Base-by-base conservation (phyloP, 2,113 vertebrate species). In the Microcebus ravelobensis region DNA sequence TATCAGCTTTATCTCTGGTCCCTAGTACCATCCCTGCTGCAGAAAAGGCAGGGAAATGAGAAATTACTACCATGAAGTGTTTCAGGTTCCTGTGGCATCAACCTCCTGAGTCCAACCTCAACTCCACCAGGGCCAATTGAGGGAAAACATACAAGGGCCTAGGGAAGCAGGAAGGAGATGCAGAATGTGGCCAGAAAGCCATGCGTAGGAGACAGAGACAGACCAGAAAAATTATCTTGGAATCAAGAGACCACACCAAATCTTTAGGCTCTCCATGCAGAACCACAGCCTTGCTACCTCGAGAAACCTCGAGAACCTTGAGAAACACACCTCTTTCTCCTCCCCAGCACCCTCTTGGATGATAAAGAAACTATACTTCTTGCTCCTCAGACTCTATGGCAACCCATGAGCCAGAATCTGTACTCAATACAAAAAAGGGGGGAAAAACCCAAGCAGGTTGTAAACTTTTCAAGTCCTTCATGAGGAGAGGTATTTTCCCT, bases 401-500 rank as follows among this genome's bases (percentile, higher is more conserved):
- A 92, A 94, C 68, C 96, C 79, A 85, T 50, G 48, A 96, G 92
- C 89, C 94, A 92, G 91, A 97, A 94, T 93, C 89, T 87, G 80
- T 79, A 96, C 92, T 96, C 91, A n/a, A 48, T 79, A 96, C 94
- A 96, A 95, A 97, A 96, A 96, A 82, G 27, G 88, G 77, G 87
- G 92, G 34, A 50, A 77, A 94, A 96, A 98, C 36, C 97, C 96
- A 91, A 96, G 95, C 91, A 97, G 96, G 85, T 74, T 97, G 97
- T 97, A 98, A 97, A 97, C 96, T 84, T 97, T 91, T 96, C 61
- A 31, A 97, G 97, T 97, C 97, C 94, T 98, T 96, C 91, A 73
- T 42, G 94, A 98, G 94, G 96, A 98, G 97, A 97, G 97, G 98
- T 97, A 97, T 97, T 97, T 98, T 97, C 96, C 97, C 97, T 95